Conservation (phyloP, 2,113 vertebrate genomes). For the Malurus cyaneus region DNA sequence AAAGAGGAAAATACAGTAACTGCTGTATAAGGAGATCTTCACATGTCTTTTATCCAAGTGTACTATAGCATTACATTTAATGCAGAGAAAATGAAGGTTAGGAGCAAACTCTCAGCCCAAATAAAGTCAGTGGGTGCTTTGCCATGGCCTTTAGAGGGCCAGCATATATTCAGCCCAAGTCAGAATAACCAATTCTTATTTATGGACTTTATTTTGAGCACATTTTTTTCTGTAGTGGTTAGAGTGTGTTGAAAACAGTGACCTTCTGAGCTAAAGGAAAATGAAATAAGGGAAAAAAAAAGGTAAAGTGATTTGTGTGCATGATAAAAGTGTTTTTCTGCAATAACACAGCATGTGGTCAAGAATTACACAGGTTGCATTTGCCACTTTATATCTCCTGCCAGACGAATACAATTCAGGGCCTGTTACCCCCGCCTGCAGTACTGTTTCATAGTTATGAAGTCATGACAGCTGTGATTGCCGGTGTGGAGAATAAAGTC, state of each 20-base stretch:
- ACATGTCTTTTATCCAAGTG: not conserved
- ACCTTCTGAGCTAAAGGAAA: constrained; percentile 18
- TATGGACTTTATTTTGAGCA: not conserved
- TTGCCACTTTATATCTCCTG: constrained; percentile 60
- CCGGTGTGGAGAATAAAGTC: constrained; percentile 8
- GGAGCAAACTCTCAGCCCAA: not conserved
- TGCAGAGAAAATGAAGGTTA: not conserved
- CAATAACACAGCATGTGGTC: constrained; percentile 39
- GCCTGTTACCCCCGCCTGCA: constrained; percentile 55
- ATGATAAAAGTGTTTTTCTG: constrained; percentile 58
- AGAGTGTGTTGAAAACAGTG: constrained; percentile 2
- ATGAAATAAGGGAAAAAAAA: not conserved
- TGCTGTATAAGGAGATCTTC: not conserved
- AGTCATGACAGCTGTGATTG: constrained; percentile 74
- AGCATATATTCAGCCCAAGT: not conserved
- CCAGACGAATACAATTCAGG: constrained; percentile 61
- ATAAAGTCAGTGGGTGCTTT: not conserved
- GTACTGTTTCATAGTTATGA: constrained; percentile 70
- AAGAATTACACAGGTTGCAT: constrained; percentile 49
- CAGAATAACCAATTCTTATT: not conserved
- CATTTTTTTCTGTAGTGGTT: not conserved
- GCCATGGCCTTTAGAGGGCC: not conserved
- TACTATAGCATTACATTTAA: not conserved
- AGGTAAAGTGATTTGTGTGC: constrained; percentile 11
- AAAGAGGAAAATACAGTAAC: not conserved